These are phyloP conservation scores for Apamea anceps DNA, from an alignment of 2,888 invertebrate species.

Conservation along the genomic window DNA sequence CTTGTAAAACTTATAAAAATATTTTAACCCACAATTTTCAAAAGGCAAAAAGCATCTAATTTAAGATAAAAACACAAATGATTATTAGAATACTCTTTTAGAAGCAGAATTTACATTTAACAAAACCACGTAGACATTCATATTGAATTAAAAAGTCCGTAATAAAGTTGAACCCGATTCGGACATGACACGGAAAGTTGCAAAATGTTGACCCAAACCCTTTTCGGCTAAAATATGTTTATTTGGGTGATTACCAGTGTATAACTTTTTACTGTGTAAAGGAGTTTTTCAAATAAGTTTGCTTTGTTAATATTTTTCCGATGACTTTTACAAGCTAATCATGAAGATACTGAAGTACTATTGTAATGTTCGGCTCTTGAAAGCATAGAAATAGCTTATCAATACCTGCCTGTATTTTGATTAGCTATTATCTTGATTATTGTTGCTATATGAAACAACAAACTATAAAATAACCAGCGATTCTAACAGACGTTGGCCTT, in stretches of 20 bases:
- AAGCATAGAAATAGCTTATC: neutral
- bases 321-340: neutral
- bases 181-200: slow-evolving; percentile 33
- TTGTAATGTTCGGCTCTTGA: neutral
- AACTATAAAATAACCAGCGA: too few relatives aligned
- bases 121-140: neutral
- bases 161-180: slow-evolving; percentile 14
- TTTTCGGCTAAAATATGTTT: slow-evolving; percentile 40
- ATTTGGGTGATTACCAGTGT: slow-evolving; percentile 26
- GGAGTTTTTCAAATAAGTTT: neutral
- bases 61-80: neutral
- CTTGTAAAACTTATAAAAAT: neutral
- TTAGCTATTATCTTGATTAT: too few relatives aligned
- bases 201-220: slow-evolving; percentile 16
- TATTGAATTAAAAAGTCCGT: slow-evolving; percentile 30
- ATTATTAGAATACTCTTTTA: neutral
- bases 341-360: neutral
- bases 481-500: too few relatives aligned
- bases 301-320: neutral
- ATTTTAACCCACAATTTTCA: neutral
- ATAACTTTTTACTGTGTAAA: slow-evolving; percentile 30
- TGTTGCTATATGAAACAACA: too few relatives aligned
- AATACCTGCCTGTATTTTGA: neutral
- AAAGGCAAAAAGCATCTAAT: neutral
- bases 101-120: slow-evolving; percentile 1